Evolutionary conservation across 2,113 vertebrate species (phyloP).

Genomic region (Burhinus oedicnemus): DNA sequence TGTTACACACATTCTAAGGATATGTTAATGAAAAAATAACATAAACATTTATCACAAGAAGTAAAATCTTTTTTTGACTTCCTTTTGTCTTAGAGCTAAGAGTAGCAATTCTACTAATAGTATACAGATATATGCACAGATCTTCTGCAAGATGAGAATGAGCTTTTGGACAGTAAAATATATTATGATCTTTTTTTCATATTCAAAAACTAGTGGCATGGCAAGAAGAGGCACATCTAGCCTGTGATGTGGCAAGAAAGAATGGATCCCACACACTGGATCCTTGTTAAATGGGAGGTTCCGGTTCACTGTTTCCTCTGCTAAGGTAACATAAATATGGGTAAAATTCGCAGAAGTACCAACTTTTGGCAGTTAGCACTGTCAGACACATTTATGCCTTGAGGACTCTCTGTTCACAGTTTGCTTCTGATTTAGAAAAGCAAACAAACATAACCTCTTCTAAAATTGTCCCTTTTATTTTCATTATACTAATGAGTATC

Average conservation of each 20-base stretch:
- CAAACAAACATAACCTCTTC: neutral
- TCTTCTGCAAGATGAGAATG: neutral
- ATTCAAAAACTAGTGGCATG: neutral
- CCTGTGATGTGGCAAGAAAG: neutral
- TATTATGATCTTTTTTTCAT: neutral
- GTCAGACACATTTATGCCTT: neutral
- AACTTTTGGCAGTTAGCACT: neutral
- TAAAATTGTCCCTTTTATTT: slow-evolving; percentile 23
- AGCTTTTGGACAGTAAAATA: neutral
- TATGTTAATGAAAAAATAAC: neutral
- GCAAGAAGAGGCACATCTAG: neutral
- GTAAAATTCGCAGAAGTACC: neutral
- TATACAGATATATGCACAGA: neutral
- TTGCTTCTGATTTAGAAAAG: slow-evolving; percentile 47
- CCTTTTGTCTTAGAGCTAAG: neutral
- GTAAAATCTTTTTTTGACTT: neutral
- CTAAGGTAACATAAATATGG: neutral
- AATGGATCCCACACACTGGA: neutral
- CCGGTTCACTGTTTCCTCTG: neutral
- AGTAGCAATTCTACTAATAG: neutral
- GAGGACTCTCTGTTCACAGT: neutral
- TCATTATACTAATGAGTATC: slow-evolving; percentile 26
- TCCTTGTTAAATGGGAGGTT: neutral
- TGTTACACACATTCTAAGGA: neutral
- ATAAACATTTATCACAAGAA: neutral